phyloP scores from a whole-genome alignment of 2,113 vertebrate genomes.

The Felis chaus region DNA sequence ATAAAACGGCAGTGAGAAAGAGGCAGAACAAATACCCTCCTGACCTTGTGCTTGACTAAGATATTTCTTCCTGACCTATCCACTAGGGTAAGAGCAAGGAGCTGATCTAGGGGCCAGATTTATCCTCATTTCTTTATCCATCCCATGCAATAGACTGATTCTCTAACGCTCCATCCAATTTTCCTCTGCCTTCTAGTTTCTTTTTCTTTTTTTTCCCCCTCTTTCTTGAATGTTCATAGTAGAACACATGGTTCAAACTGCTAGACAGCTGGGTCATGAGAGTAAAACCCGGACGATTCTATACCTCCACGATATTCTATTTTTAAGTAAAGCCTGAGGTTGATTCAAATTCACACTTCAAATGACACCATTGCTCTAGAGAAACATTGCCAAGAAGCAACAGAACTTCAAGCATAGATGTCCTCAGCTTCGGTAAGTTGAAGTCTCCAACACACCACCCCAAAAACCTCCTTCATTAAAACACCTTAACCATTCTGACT shows the following conservation, averaged over 20 bases:
- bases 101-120: not conserved
- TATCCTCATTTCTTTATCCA: not conserved
- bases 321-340: not conserved
- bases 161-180: not conserved
- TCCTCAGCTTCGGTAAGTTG: not conserved
- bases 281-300: not conserved
- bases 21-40: not conserved
- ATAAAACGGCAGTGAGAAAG: not conserved
- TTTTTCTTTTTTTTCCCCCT: not conserved
- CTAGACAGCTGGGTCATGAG: not conserved
- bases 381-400: not conserved
- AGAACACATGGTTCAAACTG: not conserved
- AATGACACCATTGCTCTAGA: not conserved
- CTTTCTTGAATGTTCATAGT: not conserved
- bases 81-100: not conserved
- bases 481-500: not conserved
- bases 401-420: not conserved
- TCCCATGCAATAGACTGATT: not conserved
- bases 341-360: not conserved
- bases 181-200: not conserved
- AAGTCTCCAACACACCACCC: not conserved
- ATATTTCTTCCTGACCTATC: not conserved
- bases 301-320: not conserved
- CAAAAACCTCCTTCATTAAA: not conserved
- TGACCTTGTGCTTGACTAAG: not conserved